Conservation (phyloP, 2,797 vertebrate species). For the Pterois miles region DNA sequence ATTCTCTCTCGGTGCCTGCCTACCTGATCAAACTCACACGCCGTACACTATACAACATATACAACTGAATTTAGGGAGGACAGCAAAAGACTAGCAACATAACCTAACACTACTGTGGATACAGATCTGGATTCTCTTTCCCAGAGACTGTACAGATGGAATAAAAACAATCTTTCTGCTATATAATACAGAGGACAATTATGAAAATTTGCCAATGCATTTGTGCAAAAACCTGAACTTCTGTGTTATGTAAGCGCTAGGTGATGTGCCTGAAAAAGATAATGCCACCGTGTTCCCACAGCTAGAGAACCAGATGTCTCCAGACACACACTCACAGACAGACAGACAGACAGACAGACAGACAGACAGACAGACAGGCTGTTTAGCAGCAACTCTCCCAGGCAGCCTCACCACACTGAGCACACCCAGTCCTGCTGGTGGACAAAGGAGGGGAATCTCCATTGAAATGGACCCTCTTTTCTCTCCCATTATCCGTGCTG, state of each 20-base stretch:
- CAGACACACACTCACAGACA: slow-evolving; percentile 10
- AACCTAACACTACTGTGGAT: not conserved
- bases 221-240: slow-evolving; percentile 5
- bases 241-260: slow-evolving; percentile 32
- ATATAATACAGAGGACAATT: not conserved
- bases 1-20: slow-evolving; percentile 37
- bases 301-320: slow-evolving; percentile 55
- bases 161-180: not conserved
- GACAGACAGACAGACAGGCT: slow-evolving; percentile 37
- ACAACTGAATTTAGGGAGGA: slow-evolving; percentile 3
- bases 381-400: slow-evolving; percentile 60
- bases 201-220: not conserved
- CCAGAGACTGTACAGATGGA: not conserved
- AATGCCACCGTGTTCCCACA: slow-evolving; percentile 41
- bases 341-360: not conserved
- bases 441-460: slow-evolving; percentile 60
- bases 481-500: slow-evolving; percentile 53
- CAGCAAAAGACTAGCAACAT: not conserved
- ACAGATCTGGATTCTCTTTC: slow-evolving; percentile 11
- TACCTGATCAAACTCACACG: slow-evolving; percentile 43
- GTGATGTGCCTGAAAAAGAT: slow-evolving; percentile 30
- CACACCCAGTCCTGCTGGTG: slow-evolving; percentile 65
- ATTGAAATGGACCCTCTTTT: slow-evolving; percentile 63
- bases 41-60: slow-evolving; percentile 12
- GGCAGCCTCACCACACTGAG: slow-evolving; percentile 43